Base-by-base conservation (phyloP, 1,140 invertebrate species). In the Carcinoscorpius rotundicauda region DNA sequence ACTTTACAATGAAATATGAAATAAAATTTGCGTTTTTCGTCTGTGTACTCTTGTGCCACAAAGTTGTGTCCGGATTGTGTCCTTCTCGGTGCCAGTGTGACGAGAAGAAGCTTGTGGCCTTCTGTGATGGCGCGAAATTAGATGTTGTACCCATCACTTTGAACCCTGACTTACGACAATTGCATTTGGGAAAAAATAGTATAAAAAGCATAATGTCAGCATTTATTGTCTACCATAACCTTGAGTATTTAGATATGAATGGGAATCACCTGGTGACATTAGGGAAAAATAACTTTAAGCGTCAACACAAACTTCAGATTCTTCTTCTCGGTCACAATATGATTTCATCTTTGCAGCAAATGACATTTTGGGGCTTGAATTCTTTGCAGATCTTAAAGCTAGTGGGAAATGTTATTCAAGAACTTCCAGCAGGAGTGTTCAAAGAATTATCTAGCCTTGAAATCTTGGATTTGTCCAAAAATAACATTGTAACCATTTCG, bases 141-240 rank as follows among this genome's bases (percentile, higher is more conserved):
- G 89, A 92, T 76, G 87, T 92, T n/a, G 84, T 94, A 58, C 92
- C 91, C 52, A 93, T 94, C 70, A 88, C 90, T 1, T 80, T 95
- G 57, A 95, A 94, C 77, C 92, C 92, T 4, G 87, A 86, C 69
- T 88, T 93, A 63, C 87, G 89, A 75, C 81, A 82, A 11, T 80
- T 94, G 10, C 87, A 91, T 75, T 82, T 94, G 52, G 84, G 85
- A 71, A 88, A 88, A 73, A 94, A 92, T 75, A 85, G 85, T 70
- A 91, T 94, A 71, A 89, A 89, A 75, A 87, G 85, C 29, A 87
- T 94, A 57, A 88, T 91, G 74, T 85, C 85, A 6, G 88, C 87
- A 3, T 89, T 93, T 74, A 86, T 87, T 70, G 92, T 93, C 76
- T 94, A 94, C 75, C 82, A 84, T 0, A 87, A 91, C 66, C 79